phyloP scores from a whole-genome alignment of 2,113 vertebrate species.

The Nothocercus nigrocapillus region DNA sequence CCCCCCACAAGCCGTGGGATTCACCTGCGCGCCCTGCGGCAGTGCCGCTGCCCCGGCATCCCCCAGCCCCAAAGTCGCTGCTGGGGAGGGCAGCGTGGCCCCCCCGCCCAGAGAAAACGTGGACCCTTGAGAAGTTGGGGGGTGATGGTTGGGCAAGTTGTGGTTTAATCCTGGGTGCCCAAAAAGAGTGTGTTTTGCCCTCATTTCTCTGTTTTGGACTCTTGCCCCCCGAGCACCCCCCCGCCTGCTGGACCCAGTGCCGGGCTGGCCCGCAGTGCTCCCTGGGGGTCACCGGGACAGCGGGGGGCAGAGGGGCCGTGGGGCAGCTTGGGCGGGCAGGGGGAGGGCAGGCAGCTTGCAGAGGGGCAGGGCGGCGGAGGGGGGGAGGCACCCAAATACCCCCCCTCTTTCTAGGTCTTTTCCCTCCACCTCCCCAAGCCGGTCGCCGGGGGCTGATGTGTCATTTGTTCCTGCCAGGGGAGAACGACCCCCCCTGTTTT shows the following conservation, averaged over 20 bases:
- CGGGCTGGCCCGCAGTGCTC: neutral
- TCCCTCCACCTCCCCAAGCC: neutral
- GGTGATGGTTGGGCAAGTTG: neutral
- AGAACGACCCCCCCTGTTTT: neutral
- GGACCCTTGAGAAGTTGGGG: neutral
- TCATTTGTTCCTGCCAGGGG: conserved; percentile 28
- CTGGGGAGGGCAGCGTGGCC: neutral
- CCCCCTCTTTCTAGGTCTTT: neutral
- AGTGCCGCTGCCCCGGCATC: accelerated
- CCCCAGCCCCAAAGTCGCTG: accelerated
- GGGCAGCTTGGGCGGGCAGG: neutral
- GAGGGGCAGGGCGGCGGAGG: neutral
- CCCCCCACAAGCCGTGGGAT: accelerated
- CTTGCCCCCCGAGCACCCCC: neutral
- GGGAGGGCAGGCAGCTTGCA: neutral
- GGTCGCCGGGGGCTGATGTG: neutral
- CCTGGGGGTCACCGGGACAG: neutral
- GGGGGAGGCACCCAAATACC: neutral
- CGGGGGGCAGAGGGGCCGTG: accelerated
- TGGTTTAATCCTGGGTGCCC: neutral
- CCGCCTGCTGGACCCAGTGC: neutral
- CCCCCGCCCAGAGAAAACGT: neutral
- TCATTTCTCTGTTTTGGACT: neutral
- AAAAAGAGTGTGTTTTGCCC: accelerated
- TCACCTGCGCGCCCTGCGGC: neutral